These are phyloP conservation scores for Drosophila yakuba DNA, from an alignment of 1,140 invertebrate genomes.

Conservation along the genomic window DNA sequence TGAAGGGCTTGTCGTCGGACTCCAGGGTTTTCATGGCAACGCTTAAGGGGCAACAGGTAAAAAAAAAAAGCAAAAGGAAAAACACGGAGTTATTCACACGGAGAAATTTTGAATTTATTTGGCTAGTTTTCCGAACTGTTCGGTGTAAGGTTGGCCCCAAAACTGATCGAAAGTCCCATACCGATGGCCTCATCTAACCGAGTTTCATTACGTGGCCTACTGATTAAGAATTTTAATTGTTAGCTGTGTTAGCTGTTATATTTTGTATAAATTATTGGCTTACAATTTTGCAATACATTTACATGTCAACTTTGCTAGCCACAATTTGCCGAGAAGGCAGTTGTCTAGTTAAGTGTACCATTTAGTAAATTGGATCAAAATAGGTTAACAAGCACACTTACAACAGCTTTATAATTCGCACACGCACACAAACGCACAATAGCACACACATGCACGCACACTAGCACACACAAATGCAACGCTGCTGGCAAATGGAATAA, in stretches of 20 bases:
- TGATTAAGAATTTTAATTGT: background rate
- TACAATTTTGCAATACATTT: background rate
- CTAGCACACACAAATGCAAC: background rate
- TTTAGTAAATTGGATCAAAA: slow-evolving; percentile 8
- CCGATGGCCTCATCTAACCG: background rate
- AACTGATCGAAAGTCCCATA: slow-evolving; percentile 4
- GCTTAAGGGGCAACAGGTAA: background rate
- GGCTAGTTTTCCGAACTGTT: slow-evolving; percentile 16
- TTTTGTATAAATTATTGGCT: background rate
- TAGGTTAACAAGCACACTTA: slow-evolving; percentile 14
- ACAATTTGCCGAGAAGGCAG: background rate
- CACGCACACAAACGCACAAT: slow-evolving; percentile 5
- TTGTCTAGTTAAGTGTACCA: slow-evolving; percentile 1
- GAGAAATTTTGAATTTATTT: slow-evolving; percentile 34
- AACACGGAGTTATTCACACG: slow-evolving; percentile 1
- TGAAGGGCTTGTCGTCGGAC: slow-evolving; percentile 48
- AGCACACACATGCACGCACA: background rate
- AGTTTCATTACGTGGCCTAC: background rate
- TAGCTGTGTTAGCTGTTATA: too few species aligned
- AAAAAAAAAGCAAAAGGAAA: background rate
- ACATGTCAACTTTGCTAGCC: background rate
- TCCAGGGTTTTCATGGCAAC: background rate
- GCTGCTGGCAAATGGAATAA: slow-evolving; percentile 35
- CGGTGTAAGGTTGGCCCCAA: slow-evolving; percentile 31
- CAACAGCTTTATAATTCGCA: slow-evolving; percentile 7